Evolutionary conservation across 35 echinoderm and acorn worm genomes (phyloP).

Genomic region (Diadema setosum): DNA sequence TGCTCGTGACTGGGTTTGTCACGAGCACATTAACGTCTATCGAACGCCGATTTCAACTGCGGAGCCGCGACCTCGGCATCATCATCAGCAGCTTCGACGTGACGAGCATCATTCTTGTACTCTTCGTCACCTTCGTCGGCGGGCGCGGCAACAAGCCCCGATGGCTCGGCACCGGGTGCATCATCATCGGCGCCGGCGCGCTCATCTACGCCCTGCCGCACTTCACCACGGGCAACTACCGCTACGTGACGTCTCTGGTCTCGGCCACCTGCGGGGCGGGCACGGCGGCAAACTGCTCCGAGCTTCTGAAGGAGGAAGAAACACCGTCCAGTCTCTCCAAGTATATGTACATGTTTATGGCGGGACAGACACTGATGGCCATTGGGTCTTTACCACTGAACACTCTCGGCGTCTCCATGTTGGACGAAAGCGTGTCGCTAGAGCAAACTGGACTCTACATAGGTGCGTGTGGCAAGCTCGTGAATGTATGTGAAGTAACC

Average conservation of each 20-base stretch:
- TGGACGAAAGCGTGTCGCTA: conserved; percentile 42
- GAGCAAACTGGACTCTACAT: conserved; percentile 43
- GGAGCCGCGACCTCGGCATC: conserved; percentile 31
- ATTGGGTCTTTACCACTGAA: conserved; percentile 48
- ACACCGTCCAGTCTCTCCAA: not conserved
- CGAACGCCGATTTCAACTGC: conserved; percentile 60
- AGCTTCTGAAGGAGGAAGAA: not conserved
- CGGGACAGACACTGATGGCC: conserved; percentile 18
- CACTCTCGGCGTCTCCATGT: conserved; percentile 33
- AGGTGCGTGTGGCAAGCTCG: conserved; percentile 7
- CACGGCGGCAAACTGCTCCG: not conserved
- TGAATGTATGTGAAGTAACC: not conserved
- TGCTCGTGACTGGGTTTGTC: conserved; percentile 46
- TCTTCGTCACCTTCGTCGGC: conserved; percentile 60
- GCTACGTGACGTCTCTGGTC: not conserved
- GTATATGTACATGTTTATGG: conserved; percentile 53
- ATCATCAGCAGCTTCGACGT: conserved; percentile 53
- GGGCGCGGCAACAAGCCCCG: conserved; percentile 63
- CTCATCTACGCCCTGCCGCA: conserved; percentile 58
- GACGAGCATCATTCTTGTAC: conserved; percentile 42
- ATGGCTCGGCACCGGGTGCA: conserved; percentile 12
- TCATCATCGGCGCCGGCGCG: conserved; percentile 43
- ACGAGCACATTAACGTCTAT: conserved; percentile 45
- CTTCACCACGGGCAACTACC: conserved; percentile 36
- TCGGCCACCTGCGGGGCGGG: conserved; percentile 13